Evolutionary conservation across 2,797 vertebrate species (phyloP).

Genomic region (Carcharodon carcharias): DNA sequence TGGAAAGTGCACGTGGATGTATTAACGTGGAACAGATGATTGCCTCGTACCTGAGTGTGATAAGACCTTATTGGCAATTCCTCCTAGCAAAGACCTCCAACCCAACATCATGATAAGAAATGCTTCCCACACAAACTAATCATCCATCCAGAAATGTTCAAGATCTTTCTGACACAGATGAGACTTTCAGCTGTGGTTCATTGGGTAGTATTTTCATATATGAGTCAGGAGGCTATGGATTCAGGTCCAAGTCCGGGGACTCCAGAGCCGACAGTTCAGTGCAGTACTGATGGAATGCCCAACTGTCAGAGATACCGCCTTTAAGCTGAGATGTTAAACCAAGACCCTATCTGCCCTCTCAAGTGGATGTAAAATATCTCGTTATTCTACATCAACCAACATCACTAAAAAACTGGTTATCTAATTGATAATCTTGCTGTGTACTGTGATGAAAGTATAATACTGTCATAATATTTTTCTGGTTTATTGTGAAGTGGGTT

Average conservation of each 20-base stretch:
- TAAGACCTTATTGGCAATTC: background rate
- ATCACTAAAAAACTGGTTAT: too few species aligned
- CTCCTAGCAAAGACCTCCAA: background rate
- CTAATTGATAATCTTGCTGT: too few species aligned
- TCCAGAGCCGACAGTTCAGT: background rate
- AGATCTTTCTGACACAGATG: background rate
- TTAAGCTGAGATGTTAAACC: too few species aligned
- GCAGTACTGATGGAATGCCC: background rate
- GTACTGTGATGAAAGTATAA: too few species aligned
- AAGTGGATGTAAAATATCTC: too few species aligned
- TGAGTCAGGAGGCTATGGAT: background rate
- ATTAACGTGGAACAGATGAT: background rate
- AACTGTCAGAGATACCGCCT: too few species aligned
- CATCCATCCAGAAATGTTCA: background rate
- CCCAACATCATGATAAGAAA: background rate
- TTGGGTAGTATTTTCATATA: background rate
- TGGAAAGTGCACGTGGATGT: background rate
- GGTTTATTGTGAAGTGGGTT: too few species aligned
- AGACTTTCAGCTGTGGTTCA: background rate
- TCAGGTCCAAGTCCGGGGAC: background rate
- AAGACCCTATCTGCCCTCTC: too few species aligned
- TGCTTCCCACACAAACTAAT: background rate
- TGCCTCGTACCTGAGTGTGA: background rate
- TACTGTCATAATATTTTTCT: too few species aligned
- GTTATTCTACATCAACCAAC: too few species aligned